Conservation (phyloP, 2,888 invertebrate species). For the Andrena dorsata region DNA sequence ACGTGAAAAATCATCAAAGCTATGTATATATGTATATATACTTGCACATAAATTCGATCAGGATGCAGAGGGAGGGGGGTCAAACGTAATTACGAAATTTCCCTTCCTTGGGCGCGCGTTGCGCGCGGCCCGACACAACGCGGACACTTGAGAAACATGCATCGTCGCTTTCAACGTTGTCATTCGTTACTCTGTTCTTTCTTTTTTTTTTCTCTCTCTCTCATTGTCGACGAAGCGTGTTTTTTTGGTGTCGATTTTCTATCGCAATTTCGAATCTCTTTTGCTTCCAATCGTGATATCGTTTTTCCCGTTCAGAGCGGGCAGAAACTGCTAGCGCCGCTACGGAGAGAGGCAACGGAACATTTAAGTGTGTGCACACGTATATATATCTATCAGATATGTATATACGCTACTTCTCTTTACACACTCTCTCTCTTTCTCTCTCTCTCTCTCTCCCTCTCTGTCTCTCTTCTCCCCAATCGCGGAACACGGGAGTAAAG, state of each 20-base stretch:
- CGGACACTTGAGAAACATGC: constrained; percentile 29
- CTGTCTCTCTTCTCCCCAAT: not conserved
- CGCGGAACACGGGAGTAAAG: constrained; percentile 59
- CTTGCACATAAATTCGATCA: constrained; percentile 65
- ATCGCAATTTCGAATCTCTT: constrained; percentile 17
- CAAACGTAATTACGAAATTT: constrained; percentile 65
- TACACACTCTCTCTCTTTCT: constrained; percentile 1
- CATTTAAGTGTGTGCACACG: constrained; percentile 5
- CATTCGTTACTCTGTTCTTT: not conserved
- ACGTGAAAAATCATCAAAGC: constrained; percentile 67
- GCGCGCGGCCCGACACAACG: constrained; percentile 3
- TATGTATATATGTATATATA: constrained; percentile 59
- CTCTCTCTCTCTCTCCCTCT: not conserved
- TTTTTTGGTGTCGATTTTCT: constrained; percentile 25
- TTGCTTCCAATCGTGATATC: constrained; percentile 25
- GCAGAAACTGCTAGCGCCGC: constrained; percentile 26
- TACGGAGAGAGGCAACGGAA: constrained; percentile 3
- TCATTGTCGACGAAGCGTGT: constrained; percentile 41
- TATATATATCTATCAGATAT: constrained; percentile 19
- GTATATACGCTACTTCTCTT: constrained; percentile 38
- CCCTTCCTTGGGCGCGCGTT: constrained; percentile 5
- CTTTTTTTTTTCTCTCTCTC: not conserved
- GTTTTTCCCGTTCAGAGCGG: constrained; percentile 35
- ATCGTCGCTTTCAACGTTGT: constrained; percentile 43
- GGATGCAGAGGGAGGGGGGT: constrained; percentile 47